Evolutionary conservation across 2,797 vertebrate genomes (phyloP).

Genomic region (Typhlichthys eigenmanni): DNA sequence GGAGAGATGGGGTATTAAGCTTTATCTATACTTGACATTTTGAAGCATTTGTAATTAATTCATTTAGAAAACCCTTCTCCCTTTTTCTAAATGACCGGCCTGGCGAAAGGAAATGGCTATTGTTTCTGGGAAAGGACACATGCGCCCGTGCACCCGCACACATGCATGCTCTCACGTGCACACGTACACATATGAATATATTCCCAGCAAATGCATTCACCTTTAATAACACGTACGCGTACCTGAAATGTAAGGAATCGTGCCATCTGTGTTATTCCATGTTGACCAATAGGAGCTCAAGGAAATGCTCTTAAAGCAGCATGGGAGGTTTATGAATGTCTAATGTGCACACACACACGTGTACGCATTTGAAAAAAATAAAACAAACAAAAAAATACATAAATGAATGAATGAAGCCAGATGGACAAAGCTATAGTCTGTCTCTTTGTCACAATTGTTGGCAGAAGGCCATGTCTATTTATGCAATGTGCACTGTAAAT

Average conservation of each 20-base stretch:
- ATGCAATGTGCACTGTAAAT: too few relatives aligned
- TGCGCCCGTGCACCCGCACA: background rate
- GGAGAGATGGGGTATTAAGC: conserved; percentile 75
- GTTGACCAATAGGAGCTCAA: conserved; percentile 11
- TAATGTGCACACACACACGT: background rate
- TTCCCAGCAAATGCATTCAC: background rate
- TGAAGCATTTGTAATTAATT: conserved; percentile 79
- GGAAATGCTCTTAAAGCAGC: conserved; percentile 30
- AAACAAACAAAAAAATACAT: too few relatives aligned
- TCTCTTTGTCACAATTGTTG: too few relatives aligned
- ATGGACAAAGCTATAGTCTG: too few relatives aligned
- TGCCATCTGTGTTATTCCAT: conserved; percentile 15
- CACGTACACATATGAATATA: background rate
- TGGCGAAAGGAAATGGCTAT: conserved; percentile 47
- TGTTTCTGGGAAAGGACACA: conserved; percentile 48
- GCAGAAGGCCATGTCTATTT: too few relatives aligned
- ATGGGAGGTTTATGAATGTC: conserved; percentile 25
- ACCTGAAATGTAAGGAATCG: background rate
- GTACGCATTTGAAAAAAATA: background rate
- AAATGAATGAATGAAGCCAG: too few relatives aligned
- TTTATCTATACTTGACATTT: conserved; percentile 82
- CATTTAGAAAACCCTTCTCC: conserved; percentile 63
- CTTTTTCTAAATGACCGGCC: conserved; percentile 55
- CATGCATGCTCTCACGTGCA: background rate
- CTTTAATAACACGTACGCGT: background rate